A percentile compares a stretch with the other conserved stretches of the same genome.
These are phyloP conservation scores for Carcina quercana DNA, from an alignment of 2,888 invertebrate species.

Conservation along the genomic window DNA sequence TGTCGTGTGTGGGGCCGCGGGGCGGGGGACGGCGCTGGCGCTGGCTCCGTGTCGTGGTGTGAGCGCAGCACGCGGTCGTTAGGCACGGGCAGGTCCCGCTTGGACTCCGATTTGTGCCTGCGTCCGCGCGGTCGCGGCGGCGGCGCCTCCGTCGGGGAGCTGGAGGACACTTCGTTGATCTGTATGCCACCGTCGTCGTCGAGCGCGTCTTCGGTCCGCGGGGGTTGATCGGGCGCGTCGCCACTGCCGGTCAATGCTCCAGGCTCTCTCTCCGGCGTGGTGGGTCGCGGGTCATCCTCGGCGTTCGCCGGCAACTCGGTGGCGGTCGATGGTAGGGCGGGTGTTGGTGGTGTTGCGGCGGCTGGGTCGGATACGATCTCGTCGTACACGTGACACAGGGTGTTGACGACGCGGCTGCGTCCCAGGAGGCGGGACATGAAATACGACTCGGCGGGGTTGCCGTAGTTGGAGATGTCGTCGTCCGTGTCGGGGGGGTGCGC, in stretches of 20 bases:
- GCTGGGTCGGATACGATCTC: constrained; percentile 35
- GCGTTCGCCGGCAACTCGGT: constrained; percentile 20
- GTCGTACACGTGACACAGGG: constrained; percentile 52
- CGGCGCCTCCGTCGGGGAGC: constrained; percentile 66
- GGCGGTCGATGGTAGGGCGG: constrained; percentile 19
- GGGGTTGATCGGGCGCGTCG: constrained; percentile 13
- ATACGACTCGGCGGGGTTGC: constrained; percentile 64
- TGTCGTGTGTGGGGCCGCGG: constrained; percentile 10
- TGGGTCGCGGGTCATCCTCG: constrained; percentile 5
- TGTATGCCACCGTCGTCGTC: constrained; percentile 63
- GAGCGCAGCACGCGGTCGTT: constrained; percentile 61
- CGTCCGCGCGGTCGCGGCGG: constrained; percentile 40
- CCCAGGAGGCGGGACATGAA: constrained; percentile 62
- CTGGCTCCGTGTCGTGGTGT: constrained; percentile 41
- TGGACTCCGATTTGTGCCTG: constrained; percentile 28
- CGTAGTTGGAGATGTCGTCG: constrained; percentile 53
- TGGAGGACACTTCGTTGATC: constrained; percentile 80
- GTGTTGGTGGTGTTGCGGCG: constrained; percentile 6
- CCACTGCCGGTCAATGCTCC: too few relatives aligned
- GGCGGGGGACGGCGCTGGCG: constrained; percentile 25
- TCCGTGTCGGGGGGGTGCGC: constrained; percentile 26
- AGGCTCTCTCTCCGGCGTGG: constrained; percentile 6
- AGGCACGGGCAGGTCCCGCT: constrained; percentile 28
- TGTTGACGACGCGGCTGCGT: constrained; percentile 52
- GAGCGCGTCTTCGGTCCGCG: constrained; percentile 9